These are phyloP conservation scores for Gymnogyps californianus DNA, from an alignment of 2,113 vertebrate species.

Conservation along the genomic window DNA sequence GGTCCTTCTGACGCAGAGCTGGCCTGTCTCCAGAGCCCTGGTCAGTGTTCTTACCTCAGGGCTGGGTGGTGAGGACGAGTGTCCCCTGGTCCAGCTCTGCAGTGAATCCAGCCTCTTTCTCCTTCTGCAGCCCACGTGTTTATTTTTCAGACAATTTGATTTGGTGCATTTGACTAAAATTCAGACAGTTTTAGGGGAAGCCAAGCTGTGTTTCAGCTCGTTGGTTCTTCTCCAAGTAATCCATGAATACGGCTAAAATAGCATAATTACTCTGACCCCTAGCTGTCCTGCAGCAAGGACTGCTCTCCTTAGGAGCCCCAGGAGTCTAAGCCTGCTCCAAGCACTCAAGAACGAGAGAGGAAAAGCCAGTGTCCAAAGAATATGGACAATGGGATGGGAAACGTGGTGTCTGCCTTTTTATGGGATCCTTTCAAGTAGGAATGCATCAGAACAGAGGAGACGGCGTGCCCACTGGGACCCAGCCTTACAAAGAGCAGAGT, in stretches of 20 bases:
- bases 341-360: no score
- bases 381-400: neutral
- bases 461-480: no score
- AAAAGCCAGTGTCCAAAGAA: neutral
- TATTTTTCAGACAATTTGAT: neutral
- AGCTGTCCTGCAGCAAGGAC: neutral
- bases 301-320: neutral
- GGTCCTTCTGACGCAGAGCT: accelerated
- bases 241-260: neutral
- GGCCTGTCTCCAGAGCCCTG: neutral
- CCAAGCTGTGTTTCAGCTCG: neutral
- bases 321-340: neutral
- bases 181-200: neutral
- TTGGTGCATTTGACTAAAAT: neutral
- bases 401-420: neutral
- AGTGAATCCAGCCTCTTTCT: neutral
- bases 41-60: accelerated
- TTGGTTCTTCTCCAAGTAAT: neutral
- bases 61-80: neutral
- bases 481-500: neutral
- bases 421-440: accelerated
- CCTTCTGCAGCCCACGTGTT: neutral
- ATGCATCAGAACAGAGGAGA: neutral
- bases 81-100: neutral
- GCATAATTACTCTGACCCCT: neutral